A percentile compares a stretch with the other conserved stretches of the same genome.
Evolutionary conservation across 2,797 vertebrate genomes (phyloP).

Genomic region (Sebastes flavidus): DNA sequence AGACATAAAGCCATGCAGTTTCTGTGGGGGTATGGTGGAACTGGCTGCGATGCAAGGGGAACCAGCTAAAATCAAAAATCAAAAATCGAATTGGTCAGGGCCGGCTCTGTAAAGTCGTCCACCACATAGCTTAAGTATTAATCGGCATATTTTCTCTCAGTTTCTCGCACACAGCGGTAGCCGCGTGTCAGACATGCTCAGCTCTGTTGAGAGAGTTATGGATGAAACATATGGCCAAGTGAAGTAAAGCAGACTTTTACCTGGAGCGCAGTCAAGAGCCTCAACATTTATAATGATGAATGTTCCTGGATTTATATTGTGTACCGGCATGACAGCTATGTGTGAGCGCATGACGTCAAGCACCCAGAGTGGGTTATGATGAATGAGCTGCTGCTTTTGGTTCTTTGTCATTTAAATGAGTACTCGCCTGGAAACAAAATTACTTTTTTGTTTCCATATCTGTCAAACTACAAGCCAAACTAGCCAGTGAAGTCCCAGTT

Average conservation of each 20-base stretch:
- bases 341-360: constrained; percentile 31
- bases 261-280: constrained; percentile 45
- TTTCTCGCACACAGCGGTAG: neutral
- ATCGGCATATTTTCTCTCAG: constrained; percentile 3
- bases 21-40: too few relatives aligned
- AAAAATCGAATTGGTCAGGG: neutral
- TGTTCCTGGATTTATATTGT: constrained; percentile 31
- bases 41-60: too few relatives aligned
- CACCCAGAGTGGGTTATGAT: constrained; percentile 11
- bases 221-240: constrained; percentile 49
- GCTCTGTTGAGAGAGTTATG: constrained; percentile 22
- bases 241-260: constrained; percentile 58
- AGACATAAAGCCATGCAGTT: too few relatives aligned
- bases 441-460: constrained; percentile 8
- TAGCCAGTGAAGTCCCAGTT: neutral
- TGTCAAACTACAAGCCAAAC: constrained; percentile 6
- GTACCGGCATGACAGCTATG: constrained; percentile 5
- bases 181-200: constrained; percentile 21
- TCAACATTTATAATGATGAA: constrained; percentile 41
- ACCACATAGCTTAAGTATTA: neutral
- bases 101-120: neutral
- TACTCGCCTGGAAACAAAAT: constrained; percentile 28
- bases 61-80: too few relatives aligned
- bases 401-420: constrained; percentile 33
- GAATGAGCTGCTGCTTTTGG: constrained; percentile 40